A percentile compares a stretch with the other conserved stretches of the same genome.
These are phyloP conservation scores for Lacerta bilineata DNA, from an alignment of 2,797 vertebrate species.

Conservation along the genomic window DNA sequence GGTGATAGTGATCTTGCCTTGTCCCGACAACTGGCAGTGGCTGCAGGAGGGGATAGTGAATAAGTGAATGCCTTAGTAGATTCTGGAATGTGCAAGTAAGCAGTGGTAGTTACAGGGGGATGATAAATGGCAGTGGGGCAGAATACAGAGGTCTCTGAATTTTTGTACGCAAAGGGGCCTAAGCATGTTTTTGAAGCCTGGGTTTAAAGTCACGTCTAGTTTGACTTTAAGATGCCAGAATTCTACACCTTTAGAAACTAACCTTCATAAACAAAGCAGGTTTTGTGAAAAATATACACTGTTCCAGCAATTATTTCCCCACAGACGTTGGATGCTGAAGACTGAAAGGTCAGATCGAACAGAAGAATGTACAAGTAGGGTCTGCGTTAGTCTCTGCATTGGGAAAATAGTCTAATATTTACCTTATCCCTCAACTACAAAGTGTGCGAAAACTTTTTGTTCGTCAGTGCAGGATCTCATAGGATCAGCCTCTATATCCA, in stretches of 20 bases:
- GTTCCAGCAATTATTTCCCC: slow-evolving; percentile 47
- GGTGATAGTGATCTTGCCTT: no score
- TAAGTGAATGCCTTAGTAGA: no score
- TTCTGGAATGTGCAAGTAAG: not conserved
- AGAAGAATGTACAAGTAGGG: slow-evolving; percentile 33
- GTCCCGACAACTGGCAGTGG: no score
- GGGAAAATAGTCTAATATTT: slow-evolving; percentile 10
- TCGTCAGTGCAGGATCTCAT: not conserved
- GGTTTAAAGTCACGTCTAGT: not conserved
- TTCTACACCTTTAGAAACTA: slow-evolving; percentile 11
- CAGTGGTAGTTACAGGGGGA: not conserved
- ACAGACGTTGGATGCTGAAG: slow-evolving; percentile 28
- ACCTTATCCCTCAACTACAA: not conserved
- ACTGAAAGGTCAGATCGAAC: slow-evolving; percentile 52
- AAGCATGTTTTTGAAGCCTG: not conserved
- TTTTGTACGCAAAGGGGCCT: not conserved
- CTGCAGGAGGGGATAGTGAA: no score
- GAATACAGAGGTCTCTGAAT: not conserved
- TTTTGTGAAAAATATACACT: not conserved
- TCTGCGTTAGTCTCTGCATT: slow-evolving; percentile 6
- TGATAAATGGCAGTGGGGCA: not conserved
- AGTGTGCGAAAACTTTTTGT: slow-evolving; percentile 2
- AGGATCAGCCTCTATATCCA: slow-evolving; percentile 18
- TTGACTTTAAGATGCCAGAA: not conserved
- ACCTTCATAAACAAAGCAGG: slow-evolving; percentile 24